phyloP scores from a whole-genome alignment of 2,888 invertebrate species.

The Andrena trimmerana region DNA sequence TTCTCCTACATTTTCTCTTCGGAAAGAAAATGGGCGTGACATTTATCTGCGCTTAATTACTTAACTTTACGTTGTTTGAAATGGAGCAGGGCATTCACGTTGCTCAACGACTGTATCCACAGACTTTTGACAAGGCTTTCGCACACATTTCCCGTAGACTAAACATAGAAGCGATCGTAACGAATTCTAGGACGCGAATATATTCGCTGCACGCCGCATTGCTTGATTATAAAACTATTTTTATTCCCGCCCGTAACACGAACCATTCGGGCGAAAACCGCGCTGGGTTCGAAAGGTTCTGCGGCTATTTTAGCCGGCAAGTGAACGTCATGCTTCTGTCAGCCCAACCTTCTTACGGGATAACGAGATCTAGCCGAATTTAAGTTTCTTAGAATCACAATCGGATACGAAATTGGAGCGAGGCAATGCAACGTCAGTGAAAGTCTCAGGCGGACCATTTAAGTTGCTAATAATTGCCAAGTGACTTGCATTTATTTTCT shows the following conservation, averaged over 20 bases:
- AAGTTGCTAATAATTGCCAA: too few species aligned
- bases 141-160: neutral
- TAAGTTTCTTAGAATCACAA: neutral
- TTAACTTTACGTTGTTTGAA: neutral
- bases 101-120: neutral
- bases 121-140: neutral
- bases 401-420: neutral
- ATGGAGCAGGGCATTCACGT: neutral
- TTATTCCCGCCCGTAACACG: slow-evolving; percentile 38
- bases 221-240: slow-evolving; percentile 57
- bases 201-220: neutral
- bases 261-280: slow-evolving; percentile 48
- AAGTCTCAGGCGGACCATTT: too few species aligned
- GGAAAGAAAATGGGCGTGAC: too few species aligned
- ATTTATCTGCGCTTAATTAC: neutral
- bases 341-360: slow-evolving; percentile 20
- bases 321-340: slow-evolving; percentile 38
- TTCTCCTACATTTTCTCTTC: too few species aligned
- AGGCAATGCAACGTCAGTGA: too few species aligned
- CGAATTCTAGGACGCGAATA: slow-evolving; percentile 1
- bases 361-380: slow-evolving; percentile 26
- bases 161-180: neutral
- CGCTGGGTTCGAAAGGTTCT: slow-evolving; percentile 46
- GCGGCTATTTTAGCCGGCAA: slow-evolving; percentile 51
- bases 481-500: too few species aligned